Evolutionary conservation across 2,888 invertebrate species (phyloP).

Genomic region (Apeira syringaria): DNA sequence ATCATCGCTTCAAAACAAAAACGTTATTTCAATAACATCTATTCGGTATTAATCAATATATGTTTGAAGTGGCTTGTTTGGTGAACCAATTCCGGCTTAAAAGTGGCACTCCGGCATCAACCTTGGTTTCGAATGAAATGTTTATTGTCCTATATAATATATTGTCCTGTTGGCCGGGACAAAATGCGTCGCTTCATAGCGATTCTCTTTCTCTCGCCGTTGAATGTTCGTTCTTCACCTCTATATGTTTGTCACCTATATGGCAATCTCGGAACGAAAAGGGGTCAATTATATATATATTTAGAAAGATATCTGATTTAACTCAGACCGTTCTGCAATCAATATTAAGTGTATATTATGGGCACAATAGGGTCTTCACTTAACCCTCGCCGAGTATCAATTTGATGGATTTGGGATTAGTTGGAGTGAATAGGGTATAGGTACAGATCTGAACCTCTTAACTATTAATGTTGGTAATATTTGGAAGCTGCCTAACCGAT

Average conservation of each 20-base stretch:
- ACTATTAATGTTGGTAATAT: no score
- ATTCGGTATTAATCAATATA: no score
- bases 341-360: slow-evolving; percentile 20
- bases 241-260: no score
- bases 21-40: no score
- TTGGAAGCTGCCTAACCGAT: no score
- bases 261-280: no score
- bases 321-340: slow-evolving; percentile 13
- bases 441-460: slow-evolving; percentile 38
- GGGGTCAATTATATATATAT: no score
- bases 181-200: slow-evolving; percentile 17
- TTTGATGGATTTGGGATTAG: slow-evolving; percentile 47
- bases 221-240: no score
- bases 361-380: slow-evolving; percentile 26
- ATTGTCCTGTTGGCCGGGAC: slow-evolving; percentile 7
- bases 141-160: slow-evolving; percentile 23
- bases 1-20: no score
- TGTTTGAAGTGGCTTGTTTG: no score
- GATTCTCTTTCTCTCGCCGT: no score
- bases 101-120: slow-evolving; percentile 19
- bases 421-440: slow-evolving; percentile 36
- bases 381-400: slow-evolving; percentile 35
- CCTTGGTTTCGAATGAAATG: slow-evolving; percentile 21
- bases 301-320: slow-evolving; percentile 3
- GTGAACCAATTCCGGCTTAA: no score